Evolutionary conservation across 1,140 invertebrate genomes (phyloP), one percentile per base, ranked within the genome.

Genomic region (Subanguina moxae): DNA sequence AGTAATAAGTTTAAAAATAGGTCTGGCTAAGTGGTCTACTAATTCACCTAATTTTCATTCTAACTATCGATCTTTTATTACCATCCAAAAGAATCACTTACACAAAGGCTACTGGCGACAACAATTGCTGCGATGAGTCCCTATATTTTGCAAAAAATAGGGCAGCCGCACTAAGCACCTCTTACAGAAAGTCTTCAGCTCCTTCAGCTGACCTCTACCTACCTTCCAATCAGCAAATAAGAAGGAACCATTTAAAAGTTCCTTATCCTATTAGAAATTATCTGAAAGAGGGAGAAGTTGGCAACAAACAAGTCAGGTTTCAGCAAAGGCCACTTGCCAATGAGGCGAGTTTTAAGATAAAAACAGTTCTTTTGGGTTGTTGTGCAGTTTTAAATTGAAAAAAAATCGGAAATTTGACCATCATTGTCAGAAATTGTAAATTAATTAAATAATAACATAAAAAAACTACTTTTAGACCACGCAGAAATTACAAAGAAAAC

Each of bases 31-130:
- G 27, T 32, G 58, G 58, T 21, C 19, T 61, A 5, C 38, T 61
- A n/a, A 28, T 61, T 8, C 58, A 61, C 38, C 28, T 61, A 5
- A 61, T 61, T 32, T 61, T 5, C 27, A 30, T 61, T 30, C 58
- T 61, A 5, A 61, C 58, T 61, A 28, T 61, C 13, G 58, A 61
- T n/a, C 58, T 61, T 30, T 25, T 61, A n/a, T 43, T 61, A 8
- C 58, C 58, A 61, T 61, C 58, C 28, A 30, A 21, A 43, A 3
- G 58, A 30, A 61, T 61, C n/a, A 28, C 27, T 25, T 61, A 7
- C n/a, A 43, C 58, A 3, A 38, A 38, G 3, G 3, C 32, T 38
- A 38, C 32, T 38, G 11, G 32, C 32, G 11, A 38, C 32, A 38
- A 11, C 11, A 38, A 38, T 38, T 3, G 11, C 11, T 38, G 3